Base-by-base conservation (phyloP, 2,888 invertebrate genomes). In the Sympetrum striolatum region DNA sequence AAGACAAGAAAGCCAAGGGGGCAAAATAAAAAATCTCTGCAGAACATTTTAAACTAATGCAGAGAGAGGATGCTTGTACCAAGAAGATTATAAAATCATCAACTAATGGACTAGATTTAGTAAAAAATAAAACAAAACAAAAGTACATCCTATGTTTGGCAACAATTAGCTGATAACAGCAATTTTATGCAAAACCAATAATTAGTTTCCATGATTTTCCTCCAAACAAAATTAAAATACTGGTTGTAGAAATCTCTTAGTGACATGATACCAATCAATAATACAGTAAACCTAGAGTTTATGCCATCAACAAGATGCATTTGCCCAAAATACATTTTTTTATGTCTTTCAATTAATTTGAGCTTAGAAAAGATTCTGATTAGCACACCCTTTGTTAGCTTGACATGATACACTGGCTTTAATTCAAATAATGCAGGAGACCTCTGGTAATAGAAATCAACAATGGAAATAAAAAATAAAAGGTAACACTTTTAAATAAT, bases 41-140 rank as follows among this genome's bases (percentile, higher is more conserved):
- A 37, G 14, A 37, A 60, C 35, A 35, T 37, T 64, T 86, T 18
- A 37, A 60, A 37, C 37, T 60, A 60, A 86, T n/a, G 60, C 86
- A 86, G 15, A 60, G 37, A n/a, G 58, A 60, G 86, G 60, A 37
- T 86, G 86, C 58, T 64, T 86, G 86, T 64, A 86, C 86, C 86
- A 86, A 86, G 15, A 86, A 82, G 60, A 37, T 39, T 31, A 73
- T 31, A 86, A 37, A 60, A 22, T 86, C 60, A 86, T 64, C 31
- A 31, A 60, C 60, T 86, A 86, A 12, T 86, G 86, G 86, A 86
- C 86, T 86, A 86, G 86, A 86, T 60, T 86, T 48, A 86, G n/a
- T 86, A 60, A 86, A 82, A 86, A 60, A 86, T 64, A 86, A 64
- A 86, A 64, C 25, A 31, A 37, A 86, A 86, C 80, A 86, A 82